Base-by-base conservation (phyloP, 2,113 vertebrate species). In the Cariama cristata region DNA sequence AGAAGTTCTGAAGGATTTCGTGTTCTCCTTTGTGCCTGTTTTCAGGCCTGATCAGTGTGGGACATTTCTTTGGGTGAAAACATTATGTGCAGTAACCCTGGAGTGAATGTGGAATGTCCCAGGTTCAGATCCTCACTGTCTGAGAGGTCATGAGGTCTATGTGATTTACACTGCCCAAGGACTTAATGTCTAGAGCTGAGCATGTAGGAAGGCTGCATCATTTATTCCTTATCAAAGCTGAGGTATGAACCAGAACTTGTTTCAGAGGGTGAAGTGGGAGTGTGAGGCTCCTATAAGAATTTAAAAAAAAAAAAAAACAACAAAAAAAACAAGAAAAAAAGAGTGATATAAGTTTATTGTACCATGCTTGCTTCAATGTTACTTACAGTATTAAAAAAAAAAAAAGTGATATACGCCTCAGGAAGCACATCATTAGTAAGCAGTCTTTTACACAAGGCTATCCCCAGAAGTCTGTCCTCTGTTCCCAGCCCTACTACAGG, bases 161-260 rank as follows among this genome's bases (percentile, higher is more conserved):
- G 30, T 69, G 71, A 8, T 66, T 92, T 58, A 22, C 33, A 12
- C 44, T 86, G 82, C 93, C 66, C 67, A 3, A 53, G 69, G 58
- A 32, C 35, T 63, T n/a, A 2, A 4, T 67, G 49, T 49, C 23
- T 60, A 59, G 60, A 0, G 8, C 62, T 26, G 30, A 68, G 40
- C 69, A 5, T 21, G 9, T 20, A 5, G 12, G 50, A 62, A 50
- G 63, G 85, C 82, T 93, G 88, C 92, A 86, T 97, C 95, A 97
- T 96, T 97, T 97, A 85, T 97, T 97, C 96, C 93, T 83, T 79
- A 90, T 94, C 90, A 92, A 58, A 86, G 90, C 90, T 38, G 75
- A 76, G 59, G 17, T 74, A 95, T 97, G 95, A 97, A 96, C 96
- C 95, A 96, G 62, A 97, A 2, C 82, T 62, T 16, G 32, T 90